Base-by-base conservation (phyloP, 2,888 invertebrate species). In the Eudemis profundana region DNA sequence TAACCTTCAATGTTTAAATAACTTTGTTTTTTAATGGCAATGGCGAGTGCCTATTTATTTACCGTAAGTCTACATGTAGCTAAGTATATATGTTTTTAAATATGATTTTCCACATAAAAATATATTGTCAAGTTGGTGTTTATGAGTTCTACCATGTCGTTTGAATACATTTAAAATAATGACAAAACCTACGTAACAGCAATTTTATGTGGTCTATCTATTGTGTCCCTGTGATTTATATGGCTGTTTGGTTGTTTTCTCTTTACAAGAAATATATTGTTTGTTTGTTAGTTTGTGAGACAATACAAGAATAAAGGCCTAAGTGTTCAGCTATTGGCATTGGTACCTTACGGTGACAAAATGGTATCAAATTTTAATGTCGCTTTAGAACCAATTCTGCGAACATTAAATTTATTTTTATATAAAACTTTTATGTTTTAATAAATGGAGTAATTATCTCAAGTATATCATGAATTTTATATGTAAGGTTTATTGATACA, bases 141-240 rank as follows among this genome's bases (percentile, higher is more conserved):
- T 44, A 19, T 10, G 17, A 40, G 0, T 23, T n/a, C n/a, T n/a
- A n/a, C n/a, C n/a, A n/a, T n/a, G n/a, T n/a, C n/a, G n/a, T n/a
- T n/a, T n/a, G n/a, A n/a, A n/a, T n/a, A n/a, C n/a, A n/a, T 46
- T 27, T 23, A 23, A 59, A 53, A 46, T n/a, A 12, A 51, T 51
- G 2, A 23, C 53, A 8, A 56, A 29, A 51, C 29, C 49, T 44
- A 21, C 51, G 7, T 8, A 54, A 23, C 59, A 47, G 57, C 53
- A 53, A 60, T 50, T 68, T 67, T 44, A 29, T 29, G 33, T 14
- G 12, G 21, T 27, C 4, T 44, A 14, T 46, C 10, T 29, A 65
- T 62, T 69, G 59, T 70, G 44, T 66, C 69, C 71, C 72, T 74
- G 74, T 74, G 72, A 74, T 74, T 67, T 61, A n/a, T 61, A 69